Base-by-base conservation (phyloP, 1,140 invertebrate genomes). In the Atta texana region DNA sequence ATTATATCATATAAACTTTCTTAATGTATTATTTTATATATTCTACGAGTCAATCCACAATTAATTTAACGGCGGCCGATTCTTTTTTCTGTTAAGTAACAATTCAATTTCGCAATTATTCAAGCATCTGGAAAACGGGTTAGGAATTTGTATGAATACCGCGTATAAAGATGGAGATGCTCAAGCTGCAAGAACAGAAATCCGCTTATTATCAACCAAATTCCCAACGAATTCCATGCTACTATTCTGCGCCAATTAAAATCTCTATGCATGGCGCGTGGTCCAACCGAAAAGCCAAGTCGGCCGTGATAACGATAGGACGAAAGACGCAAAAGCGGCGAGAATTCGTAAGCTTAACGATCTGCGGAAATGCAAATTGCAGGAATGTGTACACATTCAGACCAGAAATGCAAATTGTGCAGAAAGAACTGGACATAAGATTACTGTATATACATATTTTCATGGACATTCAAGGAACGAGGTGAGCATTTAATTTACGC, bases 331-430 rank as follows among this genome's bases (percentile, higher is more conserved):
- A n/a, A 31, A 31, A 21, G 18, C 68, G 18, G 68, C 18, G 39
- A 49, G 55, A 75, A 75, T 61, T 75, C 39, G n/a, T 18, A 57
- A 63, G 80, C 55, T 84, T 61, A 84, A 84, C 80, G 80, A 84
- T 84, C 55, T 84, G 57, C 80, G 80, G 39, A 84, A 75, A 84
- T 84, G 80, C 44, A 84, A 75, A 82, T 82, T 82, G 39, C 55
- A 31, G 34, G 18, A 34, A 16, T 24, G 34, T 74, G 44, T 75
- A 74, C 57, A 74, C 24, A 49, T 75, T 74, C 39, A 18, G 55
- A 31, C 21, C 68, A 59, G 61, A 74, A 84, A 84, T 84, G 80
- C 55, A 84, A 84, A 74, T 84, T 28, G 28, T 28, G 69, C n/a
- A 28, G 69, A 84, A 74, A 63, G 39, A 75, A 75, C 24, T 51